Evolutionary conservation across 2,888 invertebrate genomes (phyloP).

Genomic region (Lepetodrilus schrolli): DNA sequence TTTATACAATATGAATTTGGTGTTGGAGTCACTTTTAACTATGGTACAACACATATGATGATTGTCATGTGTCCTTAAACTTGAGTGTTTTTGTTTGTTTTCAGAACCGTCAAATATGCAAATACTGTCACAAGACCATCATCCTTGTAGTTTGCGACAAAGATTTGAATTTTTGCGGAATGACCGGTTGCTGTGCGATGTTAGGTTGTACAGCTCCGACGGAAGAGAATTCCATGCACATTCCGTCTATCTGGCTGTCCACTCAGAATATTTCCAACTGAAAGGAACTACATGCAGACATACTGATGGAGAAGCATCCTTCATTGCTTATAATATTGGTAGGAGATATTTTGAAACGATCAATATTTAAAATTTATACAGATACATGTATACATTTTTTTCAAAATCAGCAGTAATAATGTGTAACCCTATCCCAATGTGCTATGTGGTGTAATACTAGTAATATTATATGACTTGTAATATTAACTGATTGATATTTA

Average conservation of each 20-base stretch:
- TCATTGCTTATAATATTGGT: too few species aligned
- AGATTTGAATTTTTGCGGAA: background rate
- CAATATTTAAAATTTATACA: too few species aligned
- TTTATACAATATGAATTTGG: too few species aligned
- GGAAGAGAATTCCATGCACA: background rate
- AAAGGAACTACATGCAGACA: background rate
- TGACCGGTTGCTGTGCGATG: background rate
- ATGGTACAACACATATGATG: too few species aligned
- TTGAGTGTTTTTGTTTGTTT: too few species aligned
- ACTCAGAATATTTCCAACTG: background rate
- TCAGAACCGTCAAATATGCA: too few species aligned
- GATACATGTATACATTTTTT: too few species aligned
- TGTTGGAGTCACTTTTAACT: too few species aligned
- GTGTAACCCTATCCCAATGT: background rate
- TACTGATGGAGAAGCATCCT: too few species aligned
- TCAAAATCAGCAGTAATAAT: background rate
- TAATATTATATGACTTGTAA: background rate
- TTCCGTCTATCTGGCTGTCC: background rate
- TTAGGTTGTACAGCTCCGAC: background rate
- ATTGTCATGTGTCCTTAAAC: too few species aligned
- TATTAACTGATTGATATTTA: background rate
- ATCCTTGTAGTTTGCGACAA: background rate
- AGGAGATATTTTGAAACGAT: background rate
- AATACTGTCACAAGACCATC: too few species aligned
- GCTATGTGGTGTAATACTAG: too few species aligned